Evolutionary conservation across 2,113 vertebrate species (phyloP), one percentile per base, ranked within the genome.

Genomic region (Strigops habroptila): DNA sequence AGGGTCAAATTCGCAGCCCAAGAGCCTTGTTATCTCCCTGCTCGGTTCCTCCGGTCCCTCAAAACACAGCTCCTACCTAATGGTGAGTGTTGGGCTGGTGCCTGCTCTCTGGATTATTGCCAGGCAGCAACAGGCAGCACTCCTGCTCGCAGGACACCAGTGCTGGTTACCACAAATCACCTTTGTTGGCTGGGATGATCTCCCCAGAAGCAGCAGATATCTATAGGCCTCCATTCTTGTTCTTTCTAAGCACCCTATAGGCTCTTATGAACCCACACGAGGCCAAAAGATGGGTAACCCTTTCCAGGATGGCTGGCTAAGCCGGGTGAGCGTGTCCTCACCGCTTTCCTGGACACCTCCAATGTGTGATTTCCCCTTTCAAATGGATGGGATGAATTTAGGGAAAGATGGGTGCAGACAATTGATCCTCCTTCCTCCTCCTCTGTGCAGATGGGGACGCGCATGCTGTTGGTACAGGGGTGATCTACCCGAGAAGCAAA

Each of bases 291-390:
- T 28, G 67, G 37, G 31, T 12, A 23, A 86, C 8, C 17, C 37
- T 52, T 35, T 10, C 51, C 18, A 18, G 48, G 31, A 25, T 7
- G 33, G 30, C 33, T 1, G 2, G 67, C 7, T n/a, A 14, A 80
- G 27, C 15, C 0, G 0, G 31, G 43, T 19, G 35, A 76, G 16
- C 0, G 8, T 18, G 19, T 63, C 37, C 59, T 85, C 41, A 37
- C 41, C 2, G 1, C 33, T 18, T 23, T 23, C 51, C 46, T 10
- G 51, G 33, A 60, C 39, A 33, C 22, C 14, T 67, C 33, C 53
- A 24, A 7, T 0, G 2, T 0, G 1, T n/a, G 21, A 28, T 49
- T 62, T 33, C 44, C 48, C 53, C 67, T n/a, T 18, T 44, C 64
- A 23, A 77, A 65, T 4, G 44, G 21, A 24, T 39, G 68, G 33